These are phyloP conservation scores for Zosterops lateralis DNA, from an alignment of 2,113 vertebrate genomes.

Conservation along the genomic window DNA sequence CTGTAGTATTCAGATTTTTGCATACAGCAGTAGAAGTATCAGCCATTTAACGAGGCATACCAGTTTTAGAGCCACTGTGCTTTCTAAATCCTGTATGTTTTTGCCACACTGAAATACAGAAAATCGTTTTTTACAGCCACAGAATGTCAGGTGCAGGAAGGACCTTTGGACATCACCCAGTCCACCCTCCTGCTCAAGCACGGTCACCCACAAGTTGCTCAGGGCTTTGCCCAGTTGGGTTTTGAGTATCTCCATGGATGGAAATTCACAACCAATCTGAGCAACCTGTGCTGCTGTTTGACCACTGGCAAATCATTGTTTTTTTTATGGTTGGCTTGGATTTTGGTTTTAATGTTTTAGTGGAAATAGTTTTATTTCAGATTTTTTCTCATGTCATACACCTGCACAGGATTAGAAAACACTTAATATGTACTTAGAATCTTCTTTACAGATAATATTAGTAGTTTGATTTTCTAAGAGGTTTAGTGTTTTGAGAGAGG, in stretches of 20 bases:
- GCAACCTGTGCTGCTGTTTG: background rate
- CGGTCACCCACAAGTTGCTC: background rate
- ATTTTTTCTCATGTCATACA: background rate
- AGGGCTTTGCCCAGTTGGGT: rapidly evolving
- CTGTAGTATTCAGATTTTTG: background rate
- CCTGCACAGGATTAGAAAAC: background rate
- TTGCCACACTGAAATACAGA: background rate
- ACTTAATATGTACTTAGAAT: background rate
- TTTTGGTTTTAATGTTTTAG: background rate
- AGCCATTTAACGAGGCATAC: background rate
- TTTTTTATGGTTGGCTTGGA: background rate
- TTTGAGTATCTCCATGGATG: background rate
- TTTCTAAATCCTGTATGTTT: background rate
- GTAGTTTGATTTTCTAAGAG: background rate
- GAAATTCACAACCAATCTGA: background rate
- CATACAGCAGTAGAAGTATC: rapidly evolving
- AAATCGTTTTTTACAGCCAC: background rate
- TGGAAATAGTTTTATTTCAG: background rate
- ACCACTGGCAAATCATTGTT: background rate
- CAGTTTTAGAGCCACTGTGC: background rate
- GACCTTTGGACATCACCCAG: rapidly evolving
- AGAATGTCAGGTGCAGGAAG: background rate
- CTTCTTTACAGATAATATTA: background rate
- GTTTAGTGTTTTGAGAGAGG: background rate
- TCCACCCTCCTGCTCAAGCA: background rate